Base-by-base conservation (phyloP, 2,113 vertebrate species). In the Eidolon helvum region DNA sequence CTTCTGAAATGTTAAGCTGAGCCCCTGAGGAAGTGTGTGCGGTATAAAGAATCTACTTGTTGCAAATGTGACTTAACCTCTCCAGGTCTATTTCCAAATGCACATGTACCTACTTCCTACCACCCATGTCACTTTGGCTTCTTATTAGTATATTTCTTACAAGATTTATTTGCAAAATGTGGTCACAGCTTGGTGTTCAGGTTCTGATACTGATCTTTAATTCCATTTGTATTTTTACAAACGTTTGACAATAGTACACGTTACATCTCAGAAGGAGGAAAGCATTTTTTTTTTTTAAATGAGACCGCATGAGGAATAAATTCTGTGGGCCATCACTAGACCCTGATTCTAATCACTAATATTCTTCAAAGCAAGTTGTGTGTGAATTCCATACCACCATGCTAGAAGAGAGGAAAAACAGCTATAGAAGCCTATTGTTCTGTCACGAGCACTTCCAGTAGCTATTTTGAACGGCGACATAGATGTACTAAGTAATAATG, bases 381-480 rank as follows among this genome's bases (percentile, higher is more conserved):
- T 72, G 4, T 63, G 22, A 85, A 69, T 74, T 57, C 63, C 61
- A 87, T 66, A 48, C 68, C 43, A 28, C 2, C 11, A 30, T 0
- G 14, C 30, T 33, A 26, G 26, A 59, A 83, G 45, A 74, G 71
- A 74, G 16, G 53, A 71, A 53, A 35, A 38, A n/a, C 2, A 84
- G 26, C 59, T 10, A 77, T 53, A 77, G 50, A 83, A 35, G 24
- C 80, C 35, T 53, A n/a, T 90, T 96, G 88, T 89, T 93, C 77
- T 78, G 53, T 61, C 66, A 10, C 10, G n/a, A 91, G 75, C 18
- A 16, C 53, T 95, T 74, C 15, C 40, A 96, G 86, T 91, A 93
- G 93, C 91, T 95, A 82, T 91, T 96, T 82, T 71, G 63, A 91
- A 77, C 40, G 57, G 86, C 57, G 84, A 9, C 82, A 30, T 35